Evolutionary conservation across 2,888 invertebrate genomes (phyloP).

Genomic region (Asteroscopus sphinx): DNA sequence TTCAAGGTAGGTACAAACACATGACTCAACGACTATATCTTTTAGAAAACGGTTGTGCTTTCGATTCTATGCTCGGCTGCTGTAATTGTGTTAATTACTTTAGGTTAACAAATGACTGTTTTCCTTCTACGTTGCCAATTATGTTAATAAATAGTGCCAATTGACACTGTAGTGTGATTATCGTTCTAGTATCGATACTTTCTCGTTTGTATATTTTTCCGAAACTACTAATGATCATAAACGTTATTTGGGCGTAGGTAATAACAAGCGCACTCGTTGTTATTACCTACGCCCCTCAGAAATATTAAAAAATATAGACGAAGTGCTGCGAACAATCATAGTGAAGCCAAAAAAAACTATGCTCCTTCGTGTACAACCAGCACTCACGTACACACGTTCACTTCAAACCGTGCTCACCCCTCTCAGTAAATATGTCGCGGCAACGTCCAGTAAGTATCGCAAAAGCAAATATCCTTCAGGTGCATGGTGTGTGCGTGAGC

Average conservation of each 20-base stretch:
- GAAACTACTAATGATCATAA: not conserved
- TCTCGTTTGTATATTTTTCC: not conserved
- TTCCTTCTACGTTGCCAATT: conserved; percentile 18
- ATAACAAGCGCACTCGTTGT: not conserved
- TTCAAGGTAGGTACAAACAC: not conserved
- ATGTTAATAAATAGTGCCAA: conserved; percentile 21
- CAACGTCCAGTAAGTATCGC: no score
- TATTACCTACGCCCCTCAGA: no score
- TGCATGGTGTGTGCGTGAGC: no score
- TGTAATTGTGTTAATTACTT: conserved; percentile 40
- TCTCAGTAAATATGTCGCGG: no score
- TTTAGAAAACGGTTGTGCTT: conserved; percentile 32
- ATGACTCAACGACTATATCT: conserved; percentile 25
- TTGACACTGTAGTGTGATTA: conserved; percentile 20
- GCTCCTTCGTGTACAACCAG: no score
- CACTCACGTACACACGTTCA: no score
- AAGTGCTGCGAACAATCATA: no score
- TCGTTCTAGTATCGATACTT: conserved; percentile 3
- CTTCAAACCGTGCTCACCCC: no score
- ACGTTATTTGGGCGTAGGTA: no score
- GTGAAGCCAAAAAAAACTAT: no score
- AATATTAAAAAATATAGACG: no score
- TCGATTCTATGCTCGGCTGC: conserved; percentile 32
- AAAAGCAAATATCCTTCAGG: no score
- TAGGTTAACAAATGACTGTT: conserved; percentile 32